Conservation (phyloP, 2,113 vertebrate genomes). For the Dasyurus viverrinus region DNA sequence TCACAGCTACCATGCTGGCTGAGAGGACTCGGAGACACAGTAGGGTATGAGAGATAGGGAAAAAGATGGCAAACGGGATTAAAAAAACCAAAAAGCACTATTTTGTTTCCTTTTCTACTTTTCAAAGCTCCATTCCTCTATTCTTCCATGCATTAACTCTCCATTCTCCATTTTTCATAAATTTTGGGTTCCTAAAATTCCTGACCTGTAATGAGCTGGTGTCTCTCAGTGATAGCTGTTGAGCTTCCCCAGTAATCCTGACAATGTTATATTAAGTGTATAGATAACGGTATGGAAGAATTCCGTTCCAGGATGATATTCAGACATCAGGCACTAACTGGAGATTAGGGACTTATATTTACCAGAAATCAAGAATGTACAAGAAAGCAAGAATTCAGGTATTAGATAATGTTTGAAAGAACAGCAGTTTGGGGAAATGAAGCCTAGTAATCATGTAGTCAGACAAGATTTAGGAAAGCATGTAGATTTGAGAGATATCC, state of each 20-base stretch:
- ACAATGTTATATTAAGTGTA: not conserved
- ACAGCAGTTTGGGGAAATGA: not conserved
- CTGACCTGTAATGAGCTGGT: not conserved
- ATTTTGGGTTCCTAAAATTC: not conserved
- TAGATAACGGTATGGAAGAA: not conserved
- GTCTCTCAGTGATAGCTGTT: not conserved
- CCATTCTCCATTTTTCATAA: not conserved
- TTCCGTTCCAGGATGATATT: too few species aligned
- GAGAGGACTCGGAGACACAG: not conserved
- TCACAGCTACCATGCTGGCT: too few species aligned
- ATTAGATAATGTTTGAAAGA: constrained; percentile 1
- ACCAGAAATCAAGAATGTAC: not conserved
- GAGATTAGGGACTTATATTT: not conserved
- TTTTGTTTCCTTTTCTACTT: not conserved
- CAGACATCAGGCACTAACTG: not conserved
- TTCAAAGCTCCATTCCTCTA: not conserved
- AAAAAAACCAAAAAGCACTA: not conserved
- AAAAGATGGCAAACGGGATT: not conserved
- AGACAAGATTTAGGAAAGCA: not conserved
- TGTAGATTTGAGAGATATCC: not conserved
- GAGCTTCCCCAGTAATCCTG: not conserved
- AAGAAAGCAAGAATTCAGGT: not conserved
- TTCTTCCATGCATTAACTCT: not conserved
- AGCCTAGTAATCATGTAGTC: not conserved
- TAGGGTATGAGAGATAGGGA: not conserved